Conservation (phyloP, 2,888 invertebrate species). For the Pollenia amentaria region DNA sequence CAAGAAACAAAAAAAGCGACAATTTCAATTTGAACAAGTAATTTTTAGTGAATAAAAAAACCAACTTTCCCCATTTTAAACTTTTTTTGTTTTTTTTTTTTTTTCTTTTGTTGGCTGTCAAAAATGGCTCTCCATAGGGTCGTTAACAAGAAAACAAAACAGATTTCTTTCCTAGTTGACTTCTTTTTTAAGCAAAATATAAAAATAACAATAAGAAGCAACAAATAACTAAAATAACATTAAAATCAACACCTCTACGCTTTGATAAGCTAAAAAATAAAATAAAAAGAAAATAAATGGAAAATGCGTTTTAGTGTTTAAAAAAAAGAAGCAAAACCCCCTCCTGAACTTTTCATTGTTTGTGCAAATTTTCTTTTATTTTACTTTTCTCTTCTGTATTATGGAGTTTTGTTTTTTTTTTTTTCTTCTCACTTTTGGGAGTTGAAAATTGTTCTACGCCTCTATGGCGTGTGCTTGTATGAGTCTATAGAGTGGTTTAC, state of each 20-base stretch:
- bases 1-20: conserved; percentile 75
- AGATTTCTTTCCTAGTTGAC: conserved; percentile 49
- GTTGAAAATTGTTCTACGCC: conserved; percentile 27
- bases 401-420: conserved; percentile 5
- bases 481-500: conserved; percentile 47
- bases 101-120: conserved; percentile 67
- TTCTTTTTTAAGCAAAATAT: conserved; percentile 40
- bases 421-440: conserved; percentile 46
- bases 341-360: background rate
- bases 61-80: conserved; percentile 63
- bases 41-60: conserved; percentile 29
- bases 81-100: conserved; percentile 21
- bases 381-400: conserved; percentile 10
- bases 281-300: conserved; percentile 17
- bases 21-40: conserved; percentile 80
- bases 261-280: conserved; percentile 55
- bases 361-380: conserved; percentile 32
- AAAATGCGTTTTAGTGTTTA: conserved; percentile 36
- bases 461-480: conserved; percentile 37
- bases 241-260: conserved; percentile 70
- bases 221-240: conserved; percentile 72
- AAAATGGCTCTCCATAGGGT: conserved; percentile 81
- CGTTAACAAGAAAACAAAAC: conserved; percentile 78
- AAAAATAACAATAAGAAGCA: conserved; percentile 70
- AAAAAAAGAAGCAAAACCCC: background rate